Percentiles rank a stretch among this genome's conserved stretches.
These are phyloP conservation scores for Psilopogon haemacephalus DNA, from an alignment of 2,113 vertebrate species.

Conservation along the genomic window DNA sequence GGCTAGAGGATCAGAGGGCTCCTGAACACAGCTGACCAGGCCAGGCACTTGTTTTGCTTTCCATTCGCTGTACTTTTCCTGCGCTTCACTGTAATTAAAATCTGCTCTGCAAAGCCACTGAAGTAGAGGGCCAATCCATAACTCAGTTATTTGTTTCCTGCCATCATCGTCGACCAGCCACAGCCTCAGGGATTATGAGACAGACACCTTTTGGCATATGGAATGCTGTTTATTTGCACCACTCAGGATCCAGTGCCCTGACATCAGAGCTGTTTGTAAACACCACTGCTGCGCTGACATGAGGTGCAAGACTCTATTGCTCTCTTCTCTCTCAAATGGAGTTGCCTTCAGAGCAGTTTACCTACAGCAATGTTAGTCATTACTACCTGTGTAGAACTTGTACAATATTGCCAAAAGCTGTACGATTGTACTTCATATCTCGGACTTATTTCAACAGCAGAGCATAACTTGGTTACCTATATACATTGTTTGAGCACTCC, in stretches of 20 bases:
- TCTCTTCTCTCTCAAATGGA: conserved; percentile 18
- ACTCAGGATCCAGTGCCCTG: conserved; percentile 29
- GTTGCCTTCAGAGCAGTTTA: conserved; percentile 46
- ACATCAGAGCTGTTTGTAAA: conserved; percentile 48
- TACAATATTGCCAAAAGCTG: conserved; percentile 43
- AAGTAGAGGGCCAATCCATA: conserved; percentile 31
- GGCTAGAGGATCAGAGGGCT: background rate
- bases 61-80: background rate
- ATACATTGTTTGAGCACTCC: conserved; percentile 30
- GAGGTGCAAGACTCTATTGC: conserved; percentile 2
- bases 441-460: conserved; percentile 13
- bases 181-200: conserved; percentile 55
- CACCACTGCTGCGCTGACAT: background rate
- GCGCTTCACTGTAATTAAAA: conserved; percentile 19
- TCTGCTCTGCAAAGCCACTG: background rate
- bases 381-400: conserved; percentile 36
- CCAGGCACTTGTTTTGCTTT: background rate
- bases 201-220: conserved; percentile 35
- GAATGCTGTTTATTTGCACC: conserved; percentile 40
- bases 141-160: conserved; percentile 15
- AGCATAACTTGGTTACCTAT: conserved; percentile 32
- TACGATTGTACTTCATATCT: conserved; percentile 42
- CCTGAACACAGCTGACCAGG: background rate
- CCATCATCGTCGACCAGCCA: conserved; percentile 3
- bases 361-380: conserved; percentile 25